Base-by-base conservation (phyloP, 2,113 vertebrate genomes). In the Gymnobelideus leadbeateri region DNA sequence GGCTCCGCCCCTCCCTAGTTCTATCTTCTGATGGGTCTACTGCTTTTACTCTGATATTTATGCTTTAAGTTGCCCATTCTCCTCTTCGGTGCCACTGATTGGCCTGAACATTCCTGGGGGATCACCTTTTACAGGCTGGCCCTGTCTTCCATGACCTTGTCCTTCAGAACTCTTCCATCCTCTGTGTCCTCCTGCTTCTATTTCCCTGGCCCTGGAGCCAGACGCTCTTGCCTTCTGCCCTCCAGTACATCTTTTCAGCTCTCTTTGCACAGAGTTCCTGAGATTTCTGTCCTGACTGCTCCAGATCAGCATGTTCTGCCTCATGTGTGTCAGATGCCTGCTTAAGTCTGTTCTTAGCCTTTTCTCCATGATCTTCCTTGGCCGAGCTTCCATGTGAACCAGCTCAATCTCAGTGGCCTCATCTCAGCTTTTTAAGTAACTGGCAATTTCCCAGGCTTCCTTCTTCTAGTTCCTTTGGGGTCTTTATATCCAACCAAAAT, bases 361-460 rank as follows among this genome's bases (percentile, higher is more conserved):
- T 26, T 26, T 26, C 1, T 55, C 99, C 99, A 0, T 99, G 99
- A 97, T 99, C 99, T 92, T 99, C 99, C 90, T 99, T 99, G 92
- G 99, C 98, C 0, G 97, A 99, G 98, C 24, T 98, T 99, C 98
- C 98, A 98, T 97, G 99, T 99, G n/a, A 95, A 99, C 99, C 91
- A 99, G 93, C 95, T 99, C 99, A 0, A 99, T 99, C 97, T 99
- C 99, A 95, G 99, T 99, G 97, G 99, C 99, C 0, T 99, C 98
- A n/a, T 99, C 99, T 89, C 93, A 99, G 99, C 99, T 99, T 98
- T 94, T 99, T 97, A 99, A 94, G 91, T 99, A 99, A 97, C 98
- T 84, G 68, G 5, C 99, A 19, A 99, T 99, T 89, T 99, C 99
- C 99, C 99, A 99, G 1, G 98, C 98, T 97, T 99, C 99, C 97